These are phyloP conservation scores for Holothuria scabra DNA, from an alignment of 53 echinoderm and acorn worm genomes.

Conservation along the genomic window DNA sequence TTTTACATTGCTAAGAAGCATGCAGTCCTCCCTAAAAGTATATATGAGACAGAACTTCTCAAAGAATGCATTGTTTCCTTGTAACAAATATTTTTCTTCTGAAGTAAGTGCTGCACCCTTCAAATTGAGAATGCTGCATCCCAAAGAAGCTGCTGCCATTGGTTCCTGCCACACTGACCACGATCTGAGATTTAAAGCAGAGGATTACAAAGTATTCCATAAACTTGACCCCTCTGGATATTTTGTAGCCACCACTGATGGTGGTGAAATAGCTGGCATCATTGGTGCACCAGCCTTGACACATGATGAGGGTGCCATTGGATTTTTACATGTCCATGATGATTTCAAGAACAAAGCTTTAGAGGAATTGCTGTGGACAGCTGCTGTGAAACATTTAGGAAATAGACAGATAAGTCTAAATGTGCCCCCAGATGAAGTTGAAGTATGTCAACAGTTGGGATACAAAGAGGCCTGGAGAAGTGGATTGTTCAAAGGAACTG, in stretches of 20 bases:
- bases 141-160: conserved; percentile 65
- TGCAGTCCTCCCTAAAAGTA: too few species aligned
- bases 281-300: conserved; percentile 66
- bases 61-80: too few species aligned
- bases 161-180: conserved; percentile 59
- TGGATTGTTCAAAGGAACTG: conserved; percentile 83
- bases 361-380: conserved; percentile 70
- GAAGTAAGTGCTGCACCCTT: not conserved
- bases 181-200: conserved; percentile 61
- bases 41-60: too few species aligned
- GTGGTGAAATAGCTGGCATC: conserved; percentile 68
- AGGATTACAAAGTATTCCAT: conserved; percentile 64
- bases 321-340: conserved; percentile 76
- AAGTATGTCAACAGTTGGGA: conserved; percentile 74
- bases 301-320: conserved; percentile 63
- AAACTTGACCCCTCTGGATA: conserved; percentile 69
- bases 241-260: conserved; percentile 61
- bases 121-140: conserved; percentile 54
- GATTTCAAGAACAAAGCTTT: conserved; percentile 64
- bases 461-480: conserved; percentile 87
- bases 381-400: conserved; percentile 76
- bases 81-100: too few species aligned
- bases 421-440: conserved; percentile 61
- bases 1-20: too few species aligned
- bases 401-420: conserved; percentile 80